These are phyloP conservation scores for Tenualosa ilisha DNA, from an alignment of 2,797 vertebrate species.

Conservation along the genomic window DNA sequence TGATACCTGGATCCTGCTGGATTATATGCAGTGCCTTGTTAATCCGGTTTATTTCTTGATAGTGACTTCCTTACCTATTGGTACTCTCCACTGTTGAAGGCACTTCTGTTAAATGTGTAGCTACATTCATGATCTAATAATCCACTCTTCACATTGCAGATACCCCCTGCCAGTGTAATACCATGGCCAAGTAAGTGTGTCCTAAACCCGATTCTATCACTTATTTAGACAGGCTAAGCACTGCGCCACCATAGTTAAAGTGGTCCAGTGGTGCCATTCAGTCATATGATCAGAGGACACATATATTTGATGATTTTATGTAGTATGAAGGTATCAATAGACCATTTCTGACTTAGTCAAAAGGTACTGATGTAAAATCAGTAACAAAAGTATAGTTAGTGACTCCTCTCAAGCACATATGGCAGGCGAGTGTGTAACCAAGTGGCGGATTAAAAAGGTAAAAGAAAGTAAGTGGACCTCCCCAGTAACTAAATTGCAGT, in stretches of 20 bases:
- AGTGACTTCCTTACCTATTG: neutral
- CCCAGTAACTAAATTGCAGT: too few relatives aligned
- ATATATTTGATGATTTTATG: too few relatives aligned
- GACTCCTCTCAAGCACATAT: too few relatives aligned
- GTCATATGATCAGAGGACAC: too few relatives aligned
- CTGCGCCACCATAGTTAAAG: neutral
- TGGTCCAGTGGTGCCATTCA: neutral
- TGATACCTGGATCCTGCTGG: constrained; percentile 36
- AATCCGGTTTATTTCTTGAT: neutral
- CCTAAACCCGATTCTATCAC: neutral
- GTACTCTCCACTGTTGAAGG: neutral
- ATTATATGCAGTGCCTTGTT: constrained; percentile 29
- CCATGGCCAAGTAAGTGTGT: constrained; percentile 74
- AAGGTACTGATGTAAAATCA: too few relatives aligned
- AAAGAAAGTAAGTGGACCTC: too few relatives aligned
- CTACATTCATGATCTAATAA: constrained; percentile 17
- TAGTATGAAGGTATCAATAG: too few relatives aligned
- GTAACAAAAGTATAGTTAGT: too few relatives aligned
- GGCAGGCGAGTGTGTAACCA: too few relatives aligned
- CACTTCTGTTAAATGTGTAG: neutral
- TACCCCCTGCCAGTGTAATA: constrained; percentile 39
- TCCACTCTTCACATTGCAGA: constrained; percentile 53
- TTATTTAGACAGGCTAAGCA: neutral
- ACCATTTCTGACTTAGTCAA: too few relatives aligned
- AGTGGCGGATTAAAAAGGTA: too few relatives aligned